Percentiles rank a stretch among this genome's conserved stretches.
Evolutionary conservation across 1,140 invertebrate genomes (phyloP).

Genomic region (Linepithema humile): DNA sequence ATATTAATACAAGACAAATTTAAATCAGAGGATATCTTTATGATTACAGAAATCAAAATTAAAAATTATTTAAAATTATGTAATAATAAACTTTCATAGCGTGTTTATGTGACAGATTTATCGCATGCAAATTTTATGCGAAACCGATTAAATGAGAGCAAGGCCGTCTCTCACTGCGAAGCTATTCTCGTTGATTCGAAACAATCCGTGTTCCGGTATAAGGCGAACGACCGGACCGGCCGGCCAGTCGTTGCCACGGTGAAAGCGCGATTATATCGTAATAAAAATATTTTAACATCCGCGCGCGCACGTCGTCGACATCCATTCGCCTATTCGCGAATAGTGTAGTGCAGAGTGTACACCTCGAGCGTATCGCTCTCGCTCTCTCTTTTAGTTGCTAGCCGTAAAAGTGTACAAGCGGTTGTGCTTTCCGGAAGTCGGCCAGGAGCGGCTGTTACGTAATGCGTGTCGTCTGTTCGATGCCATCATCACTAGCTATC

Average conservation of each 20-base stretch:
- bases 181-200: conserved; percentile 29
- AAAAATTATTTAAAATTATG: too few species aligned
- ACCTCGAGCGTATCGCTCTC: conserved; percentile 77
- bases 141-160: background rate
- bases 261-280: conserved; percentile 81
- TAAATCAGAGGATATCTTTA: background rate
- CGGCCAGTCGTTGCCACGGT: conserved; percentile 66
- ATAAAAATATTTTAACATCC: conserved; percentile 81
- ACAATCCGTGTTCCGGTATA: conserved; percentile 60
- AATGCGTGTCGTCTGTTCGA: conserved; percentile 52
- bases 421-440: conserved; percentile 74
- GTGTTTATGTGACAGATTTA: too few species aligned
- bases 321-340: conserved; percentile 50
- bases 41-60: too few species aligned
- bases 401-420: conserved; percentile 67
- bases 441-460: conserved; percentile 48
- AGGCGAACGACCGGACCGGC: conserved; percentile 74
- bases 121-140: too few species aligned
- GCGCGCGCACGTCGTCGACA: conserved; percentile 56
- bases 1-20: background rate
- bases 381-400: conserved; percentile 80
- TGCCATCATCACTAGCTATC: conserved; percentile 34
- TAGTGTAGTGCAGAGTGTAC: conserved; percentile 57
- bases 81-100: too few species aligned
- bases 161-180: conserved; percentile 4